Base-by-base conservation (phyloP, 2,797 vertebrate genomes). In the Hirundo rustica region DNA sequence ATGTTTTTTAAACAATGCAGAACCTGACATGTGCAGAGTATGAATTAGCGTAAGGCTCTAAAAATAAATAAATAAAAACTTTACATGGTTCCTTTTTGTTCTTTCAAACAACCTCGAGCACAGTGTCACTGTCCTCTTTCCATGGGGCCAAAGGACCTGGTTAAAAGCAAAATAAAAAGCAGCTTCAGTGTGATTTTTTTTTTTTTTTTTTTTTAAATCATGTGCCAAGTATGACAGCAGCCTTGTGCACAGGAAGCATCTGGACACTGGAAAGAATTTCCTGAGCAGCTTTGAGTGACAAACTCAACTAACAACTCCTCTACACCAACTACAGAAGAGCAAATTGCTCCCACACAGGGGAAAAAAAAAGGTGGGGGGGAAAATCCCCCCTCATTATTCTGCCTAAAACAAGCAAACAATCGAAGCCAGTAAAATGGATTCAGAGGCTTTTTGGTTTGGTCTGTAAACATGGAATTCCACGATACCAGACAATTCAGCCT, bases 251-350 rank as follows among this genome's bases (percentile, higher is more conserved):
- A 95, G 95, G 95, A 96, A 97, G 87, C 92, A 95, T 96, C 93
- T 96, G 95, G 73, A 96, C 79, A 70, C 51, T 85, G 91, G 72
- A 94, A 96, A 81, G 92, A 95, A 96, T 88, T 95, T 95, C 92
- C 89, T 94, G 95, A 51, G 51, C 82, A 4, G 29, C 72, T 71
- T 1, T 4, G 4, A 90, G 67, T 34, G n/a, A 85, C 72, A 87
- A 81, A 48, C 32, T 83, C 48, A 67, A 67, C 78, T 38, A 83
- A 81, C 20, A 76, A 58, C 18, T 77, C 66, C 82, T 71, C 80
- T 40, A n/a, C 32, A 51, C 11, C 66, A 74, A 34, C 47, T 57
- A 74, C 42, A 71, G n/a, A 57, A 58, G 6, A 83, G 68, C 22
- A 80, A 80, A 77, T 29, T 83, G 42, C 73, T 93, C 38, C 40